Evolutionary conservation across 2,888 invertebrate genomes (phyloP).

Genomic region (Neoscelio sp.): DNA sequence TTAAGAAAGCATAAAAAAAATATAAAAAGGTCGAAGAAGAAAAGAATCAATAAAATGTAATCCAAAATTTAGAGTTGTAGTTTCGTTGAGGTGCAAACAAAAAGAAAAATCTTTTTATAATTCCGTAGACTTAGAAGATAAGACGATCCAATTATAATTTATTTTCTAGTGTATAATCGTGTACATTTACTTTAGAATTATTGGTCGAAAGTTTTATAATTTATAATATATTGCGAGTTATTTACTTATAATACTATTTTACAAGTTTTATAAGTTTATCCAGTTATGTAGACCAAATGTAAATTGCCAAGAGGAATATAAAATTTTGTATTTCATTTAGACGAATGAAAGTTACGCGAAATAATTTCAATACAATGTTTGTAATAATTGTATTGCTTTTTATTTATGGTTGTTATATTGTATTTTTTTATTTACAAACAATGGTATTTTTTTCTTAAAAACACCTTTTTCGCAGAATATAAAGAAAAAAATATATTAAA

Average conservation of each 20-base stretch:
- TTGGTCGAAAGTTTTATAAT: neutral
- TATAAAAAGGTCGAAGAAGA: neutral
- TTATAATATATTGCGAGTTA: neutral
- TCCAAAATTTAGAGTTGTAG: slow-evolving; percentile 24
- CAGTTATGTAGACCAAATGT: neutral
- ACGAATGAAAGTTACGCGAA: neutral
- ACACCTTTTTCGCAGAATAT: slow-evolving; percentile 6
- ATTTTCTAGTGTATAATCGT: slow-evolving; percentile 14
- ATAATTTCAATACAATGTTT: neutral
- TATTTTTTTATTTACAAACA: neutral
- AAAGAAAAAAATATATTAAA: slow-evolving; percentile 14
- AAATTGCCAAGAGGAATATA: too few relatives aligned
- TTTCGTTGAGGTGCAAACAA: slow-evolving; percentile 12
- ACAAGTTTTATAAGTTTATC: neutral
- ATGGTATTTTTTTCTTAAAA: slow-evolving; percentile 7
- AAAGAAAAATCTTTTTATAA: slow-evolving; percentile 37
- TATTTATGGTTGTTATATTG: neutral
- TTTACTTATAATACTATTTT: slow-evolving; percentile 1
- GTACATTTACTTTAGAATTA: slow-evolving; percentile 12
- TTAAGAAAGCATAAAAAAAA: slow-evolving; percentile 2
- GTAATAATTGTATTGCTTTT: neutral
- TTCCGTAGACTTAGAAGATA: slow-evolving; percentile 6
- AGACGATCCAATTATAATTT: slow-evolving; percentile 2
- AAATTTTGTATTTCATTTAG: neutral
- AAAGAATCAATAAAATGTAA: slow-evolving; percentile 14